Evolutionary conservation across 2,113 vertebrate species (phyloP), one percentile per base, ranked within the genome.

Genomic region (Zeus faber): DNA sequence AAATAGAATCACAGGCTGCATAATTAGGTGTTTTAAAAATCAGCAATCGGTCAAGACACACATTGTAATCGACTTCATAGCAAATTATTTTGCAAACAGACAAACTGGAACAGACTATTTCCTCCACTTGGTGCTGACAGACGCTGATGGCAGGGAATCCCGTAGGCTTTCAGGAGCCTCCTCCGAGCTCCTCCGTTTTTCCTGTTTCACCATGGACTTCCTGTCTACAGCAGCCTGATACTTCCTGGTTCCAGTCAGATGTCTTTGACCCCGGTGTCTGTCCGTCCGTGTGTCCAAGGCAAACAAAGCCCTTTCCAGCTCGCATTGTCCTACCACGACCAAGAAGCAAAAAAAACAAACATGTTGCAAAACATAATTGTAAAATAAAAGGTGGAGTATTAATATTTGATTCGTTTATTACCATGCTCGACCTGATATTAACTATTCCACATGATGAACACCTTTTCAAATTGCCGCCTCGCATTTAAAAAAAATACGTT

Each of bases 381-480:
- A 64, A 43, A 50, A 49, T 69, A 39, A 64, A 60, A 68, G 54
- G 14, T 11, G 55, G 35, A 39, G 69, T 62, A 62, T 84, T 22
- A 75, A 81, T 84, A 79, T 78, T 81, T 82, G 63, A 76, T 58
- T 46, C 67, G 63, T 80, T 77, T 75, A 78, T 75, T 80, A 76
- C 61, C 39, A 59, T 49, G 55, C 59, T 20, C 3, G 45, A 65
- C 50, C 68, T 67, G 46, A 69, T 74, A 70, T 62, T 66, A 69
- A 74, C 60, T 29, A 56, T 65, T 6, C 13, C 20, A 41, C 48
- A 78, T 82, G 73, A 83, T 79, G 59, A 79, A 79, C 80, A 68
- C 66, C 47, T 50, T 49, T 54, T 69, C 76, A 67, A 73, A 67
- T 64, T 61, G 48, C 61, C 35, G 57, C 33, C 65, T 48, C 45